phyloP scores from a whole-genome alignment of 2,888 invertebrate genomes.

The Rapana venosa region DNA sequence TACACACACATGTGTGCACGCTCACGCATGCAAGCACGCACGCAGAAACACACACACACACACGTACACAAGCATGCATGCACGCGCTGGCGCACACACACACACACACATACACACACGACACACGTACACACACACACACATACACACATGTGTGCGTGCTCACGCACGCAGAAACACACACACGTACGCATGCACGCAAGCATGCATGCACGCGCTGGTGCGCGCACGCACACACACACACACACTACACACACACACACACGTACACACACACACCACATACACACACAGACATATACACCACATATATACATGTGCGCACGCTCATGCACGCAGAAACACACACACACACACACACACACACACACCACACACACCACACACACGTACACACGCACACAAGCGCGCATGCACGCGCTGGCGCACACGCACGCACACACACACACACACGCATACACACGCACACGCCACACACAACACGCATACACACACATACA shows the following conservation, averaged over 20 bases:
- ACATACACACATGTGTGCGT: too few species aligned
- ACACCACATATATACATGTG: background rate
- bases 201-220: too few species aligned
- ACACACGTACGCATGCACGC: background rate
- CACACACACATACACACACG: background rate
- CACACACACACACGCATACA: background rate
- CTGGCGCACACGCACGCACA: background rate
- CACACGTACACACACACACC: background rate
- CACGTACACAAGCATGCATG: background rate
- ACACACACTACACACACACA: background rate
- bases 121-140: background rate
- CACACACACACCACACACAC: background rate
- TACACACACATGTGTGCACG: too few species aligned
- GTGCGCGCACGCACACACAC: too few species aligned
- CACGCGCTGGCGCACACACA: background rate
- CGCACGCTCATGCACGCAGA: background rate
- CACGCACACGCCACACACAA: background rate
- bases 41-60: too few species aligned
- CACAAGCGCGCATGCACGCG: background rate
- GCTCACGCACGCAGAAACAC: too few species aligned
- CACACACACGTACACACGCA: background rate
- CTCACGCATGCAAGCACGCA: too few species aligned
- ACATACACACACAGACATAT: too few species aligned
- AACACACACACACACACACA: conserved; percentile 4
- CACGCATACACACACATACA: too few species aligned